These are phyloP conservation scores for Lagria hirta DNA, from an alignment of 2,888 invertebrate genomes.

Conservation along the genomic window DNA sequence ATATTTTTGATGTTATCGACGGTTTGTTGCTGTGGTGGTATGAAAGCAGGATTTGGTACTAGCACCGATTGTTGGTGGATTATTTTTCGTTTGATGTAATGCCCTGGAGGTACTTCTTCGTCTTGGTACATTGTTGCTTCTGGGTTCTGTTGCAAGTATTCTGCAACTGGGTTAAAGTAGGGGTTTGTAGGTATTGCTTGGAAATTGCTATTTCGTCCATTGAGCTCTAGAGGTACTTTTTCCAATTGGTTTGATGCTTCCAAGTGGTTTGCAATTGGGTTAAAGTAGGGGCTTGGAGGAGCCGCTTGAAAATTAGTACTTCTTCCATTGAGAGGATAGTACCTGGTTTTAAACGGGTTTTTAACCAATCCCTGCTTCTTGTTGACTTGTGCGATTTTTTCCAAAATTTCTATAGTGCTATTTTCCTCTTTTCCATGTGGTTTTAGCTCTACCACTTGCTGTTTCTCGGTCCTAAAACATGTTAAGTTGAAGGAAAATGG, in stretches of 20 bases:
- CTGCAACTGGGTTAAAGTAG: conserved; percentile 46
- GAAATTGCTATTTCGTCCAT: conserved; percentile 27
- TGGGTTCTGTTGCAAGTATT: conserved; percentile 34
- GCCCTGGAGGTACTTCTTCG: conserved; percentile 44
- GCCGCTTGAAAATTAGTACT: conserved; percentile 39
- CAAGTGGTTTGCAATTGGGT: no score
- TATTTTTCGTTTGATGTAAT: conserved; percentile 48
- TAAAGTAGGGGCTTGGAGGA: conserved; percentile 35
- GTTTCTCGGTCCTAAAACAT: conserved; percentile 10
- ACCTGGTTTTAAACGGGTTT: conserved; percentile 36
- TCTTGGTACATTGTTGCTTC: conserved; percentile 6
- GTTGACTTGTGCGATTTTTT: conserved; percentile 61
- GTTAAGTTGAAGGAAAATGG: no score
- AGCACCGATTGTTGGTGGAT: conserved; percentile 48
- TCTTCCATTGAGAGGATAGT: no score
- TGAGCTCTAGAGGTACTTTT: conserved; percentile 25
- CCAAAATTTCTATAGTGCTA: conserved; percentile 55
- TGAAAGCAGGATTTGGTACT: conserved; percentile 30
- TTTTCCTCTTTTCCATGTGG: no score
- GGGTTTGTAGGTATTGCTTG: conserved; percentile 41
- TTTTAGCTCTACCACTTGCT: no score
- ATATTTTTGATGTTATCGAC: conserved; percentile 46
- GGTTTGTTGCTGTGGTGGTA: conserved; percentile 30
- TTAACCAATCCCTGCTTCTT: conserved; percentile 52
- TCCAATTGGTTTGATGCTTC: no score